These are phyloP conservation scores for Nycticebus coucang DNA, from an alignment of 2,113 vertebrate genomes.

Conservation along the genomic window DNA sequence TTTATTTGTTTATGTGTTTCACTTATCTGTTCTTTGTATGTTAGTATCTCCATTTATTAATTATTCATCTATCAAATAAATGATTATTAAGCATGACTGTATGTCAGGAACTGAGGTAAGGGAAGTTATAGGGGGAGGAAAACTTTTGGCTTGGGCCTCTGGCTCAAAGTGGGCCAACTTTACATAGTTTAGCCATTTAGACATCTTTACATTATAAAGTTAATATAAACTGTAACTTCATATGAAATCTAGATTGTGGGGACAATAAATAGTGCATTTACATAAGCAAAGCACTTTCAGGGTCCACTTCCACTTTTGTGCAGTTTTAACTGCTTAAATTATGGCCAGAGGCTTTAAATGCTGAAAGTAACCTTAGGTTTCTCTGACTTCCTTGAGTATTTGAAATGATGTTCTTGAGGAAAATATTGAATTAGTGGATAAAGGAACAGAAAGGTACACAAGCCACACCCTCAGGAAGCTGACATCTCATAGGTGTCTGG, in stretches of 20 bases:
- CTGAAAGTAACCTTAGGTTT: not conserved
- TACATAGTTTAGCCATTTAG: not conserved
- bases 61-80: not conserved
- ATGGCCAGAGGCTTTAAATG: not conserved
- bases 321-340: slow-evolving; percentile 40
- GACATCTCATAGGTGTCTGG: not conserved
- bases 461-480: not conserved
- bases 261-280: slow-evolving; percentile 18
- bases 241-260: not conserved
- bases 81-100: slow-evolving; percentile 44
- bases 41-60: slow-evolving; percentile 33
- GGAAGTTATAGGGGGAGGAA: not conserved
- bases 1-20: not conserved
- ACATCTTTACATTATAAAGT: not conserved
- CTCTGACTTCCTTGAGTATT: not conserved
- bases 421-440: not conserved
- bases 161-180: not conserved
- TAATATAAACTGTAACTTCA: not conserved
- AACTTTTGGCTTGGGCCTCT: not conserved
- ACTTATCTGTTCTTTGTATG: not conserved
- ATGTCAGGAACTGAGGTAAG: not conserved
- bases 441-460: not conserved
- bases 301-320: not conserved
- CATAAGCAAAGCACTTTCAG: not conserved
- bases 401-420: not conserved